phyloP scores from a whole-genome alignment of 1,140 invertebrate species.

The Ceratina japonica region DNA sequence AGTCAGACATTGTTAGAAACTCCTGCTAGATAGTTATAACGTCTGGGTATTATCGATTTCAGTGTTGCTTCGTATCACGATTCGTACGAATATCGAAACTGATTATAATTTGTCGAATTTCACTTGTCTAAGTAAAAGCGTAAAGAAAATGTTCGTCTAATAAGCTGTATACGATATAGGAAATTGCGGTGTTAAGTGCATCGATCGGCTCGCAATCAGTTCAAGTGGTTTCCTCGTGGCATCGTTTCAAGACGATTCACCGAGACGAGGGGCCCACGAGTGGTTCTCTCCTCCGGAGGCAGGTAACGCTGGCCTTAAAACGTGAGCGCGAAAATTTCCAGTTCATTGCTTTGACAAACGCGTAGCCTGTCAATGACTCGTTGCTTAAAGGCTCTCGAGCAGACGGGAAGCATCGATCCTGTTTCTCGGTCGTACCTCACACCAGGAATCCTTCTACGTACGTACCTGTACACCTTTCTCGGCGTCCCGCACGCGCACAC shows the following conservation, averaged over 20 bases:
- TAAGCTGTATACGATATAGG: too few species aligned
- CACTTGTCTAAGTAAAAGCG: too few species aligned
- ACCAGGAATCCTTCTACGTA: constrained; percentile 49
- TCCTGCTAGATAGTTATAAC: too few species aligned
- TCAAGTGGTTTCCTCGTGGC: background rate
- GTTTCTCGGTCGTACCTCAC: constrained; percentile 52
- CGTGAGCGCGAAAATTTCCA: constrained; percentile 44
- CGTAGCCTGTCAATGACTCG: constrained; percentile 49
- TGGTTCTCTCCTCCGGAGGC: background rate
- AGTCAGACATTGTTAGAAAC: too few species aligned
- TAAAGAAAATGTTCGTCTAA: too few species aligned
- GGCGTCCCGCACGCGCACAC: background rate
- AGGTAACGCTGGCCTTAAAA: constrained; percentile 22
- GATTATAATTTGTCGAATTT: too few species aligned
- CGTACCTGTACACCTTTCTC: constrained; percentile 6
- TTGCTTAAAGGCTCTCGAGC: constrained; percentile 52
- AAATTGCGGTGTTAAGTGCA: background rate
- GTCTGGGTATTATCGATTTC: too few species aligned
- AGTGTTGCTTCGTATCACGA: too few species aligned
- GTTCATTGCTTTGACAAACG: constrained; percentile 45
- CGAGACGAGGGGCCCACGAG: background rate
- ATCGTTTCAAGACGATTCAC: constrained; percentile 9
- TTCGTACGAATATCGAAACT: too few species aligned
- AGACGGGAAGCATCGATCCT: constrained; percentile 66
- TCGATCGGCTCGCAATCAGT: background rate